Conservation (phyloP, 2,888 invertebrate genomes). For the Epinotia ramella region DNA sequence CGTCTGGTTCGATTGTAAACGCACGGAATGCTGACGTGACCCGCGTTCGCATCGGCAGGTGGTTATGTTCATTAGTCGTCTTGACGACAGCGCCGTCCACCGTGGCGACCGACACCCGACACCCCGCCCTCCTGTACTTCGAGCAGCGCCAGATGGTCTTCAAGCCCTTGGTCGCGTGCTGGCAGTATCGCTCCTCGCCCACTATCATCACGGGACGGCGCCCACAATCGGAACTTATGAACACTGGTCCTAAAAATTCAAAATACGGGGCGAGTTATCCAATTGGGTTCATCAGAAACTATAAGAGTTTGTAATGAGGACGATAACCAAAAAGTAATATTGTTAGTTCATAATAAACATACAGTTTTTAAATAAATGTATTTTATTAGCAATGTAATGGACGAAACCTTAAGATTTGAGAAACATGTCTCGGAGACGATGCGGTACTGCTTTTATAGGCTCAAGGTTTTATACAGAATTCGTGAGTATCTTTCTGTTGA, state of each 20-base stretch:
- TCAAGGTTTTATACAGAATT: too few relatives aligned
- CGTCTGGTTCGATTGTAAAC: neutral
- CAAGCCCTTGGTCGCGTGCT: neutral
- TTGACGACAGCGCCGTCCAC: neutral
- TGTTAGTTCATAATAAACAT: too few relatives aligned
- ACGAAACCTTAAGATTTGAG: too few relatives aligned
- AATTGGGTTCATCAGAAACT: neutral
- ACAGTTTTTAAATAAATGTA: too few relatives aligned
- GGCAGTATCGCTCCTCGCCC: slow-evolving; percentile 18
- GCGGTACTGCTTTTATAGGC: too few relatives aligned
- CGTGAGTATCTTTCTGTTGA: too few relatives aligned
- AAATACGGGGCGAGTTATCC: neutral
- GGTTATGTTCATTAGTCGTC: slow-evolving; percentile 18
- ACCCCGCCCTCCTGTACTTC: slow-evolving; percentile 13
- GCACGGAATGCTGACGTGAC: neutral
- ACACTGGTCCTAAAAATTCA: slow-evolving; percentile 10
- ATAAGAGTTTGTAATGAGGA: too few relatives aligned
- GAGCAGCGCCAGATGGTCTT: slow-evolving; percentile 22
- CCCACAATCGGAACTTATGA: neutral
- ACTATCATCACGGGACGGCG: slow-evolving; percentile 22
- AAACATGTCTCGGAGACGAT: too few relatives aligned
- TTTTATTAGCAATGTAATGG: too few relatives aligned
- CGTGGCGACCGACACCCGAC: slow-evolving; percentile 8
- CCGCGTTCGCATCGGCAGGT: neutral
- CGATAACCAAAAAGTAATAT: too few relatives aligned